These are phyloP conservation scores for Tanaodytes sp. DNA, from an alignment of 2,888 invertebrate genomes.

Conservation along the genomic window DNA sequence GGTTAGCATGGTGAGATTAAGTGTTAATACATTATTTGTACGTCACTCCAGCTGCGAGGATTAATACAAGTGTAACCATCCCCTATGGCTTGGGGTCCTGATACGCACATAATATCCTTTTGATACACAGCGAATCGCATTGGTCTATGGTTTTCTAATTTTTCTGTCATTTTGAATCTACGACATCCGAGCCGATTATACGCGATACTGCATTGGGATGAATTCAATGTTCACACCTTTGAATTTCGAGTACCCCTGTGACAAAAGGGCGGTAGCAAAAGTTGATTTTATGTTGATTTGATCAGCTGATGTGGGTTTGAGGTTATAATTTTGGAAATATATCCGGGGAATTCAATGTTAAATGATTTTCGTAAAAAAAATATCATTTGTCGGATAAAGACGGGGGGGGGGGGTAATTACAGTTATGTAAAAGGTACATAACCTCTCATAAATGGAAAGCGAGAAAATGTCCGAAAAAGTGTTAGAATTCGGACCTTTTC, in stretches of 20 bases:
- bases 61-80: conserved; percentile 66
- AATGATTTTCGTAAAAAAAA: no score
- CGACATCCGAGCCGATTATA: conserved; percentile 66
- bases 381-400: no score
- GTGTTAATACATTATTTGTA: conserved; percentile 71
- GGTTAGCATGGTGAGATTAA: conserved; percentile 56
- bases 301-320: no score
- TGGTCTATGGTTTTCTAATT: conserved; percentile 67
- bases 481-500: no score
- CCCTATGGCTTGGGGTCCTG: conserved; percentile 48
- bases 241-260: conserved; percentile 19
- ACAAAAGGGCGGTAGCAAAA: no score
- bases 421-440: no score
- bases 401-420: no score
- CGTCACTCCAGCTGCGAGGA: conserved; percentile 71
- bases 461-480: no score
- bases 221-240: conserved; percentile 62
- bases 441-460: no score
- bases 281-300: no score
- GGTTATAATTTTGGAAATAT: no score
- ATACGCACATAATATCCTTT: conserved; percentile 58
- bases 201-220: conserved; percentile 55
- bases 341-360: no score
- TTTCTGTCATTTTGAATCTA: conserved; percentile 64
- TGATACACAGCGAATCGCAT: conserved; percentile 57